Evolutionary conservation across 1,140 invertebrate genomes (phyloP).

Genomic region (Xylocopa sonorina): DNA sequence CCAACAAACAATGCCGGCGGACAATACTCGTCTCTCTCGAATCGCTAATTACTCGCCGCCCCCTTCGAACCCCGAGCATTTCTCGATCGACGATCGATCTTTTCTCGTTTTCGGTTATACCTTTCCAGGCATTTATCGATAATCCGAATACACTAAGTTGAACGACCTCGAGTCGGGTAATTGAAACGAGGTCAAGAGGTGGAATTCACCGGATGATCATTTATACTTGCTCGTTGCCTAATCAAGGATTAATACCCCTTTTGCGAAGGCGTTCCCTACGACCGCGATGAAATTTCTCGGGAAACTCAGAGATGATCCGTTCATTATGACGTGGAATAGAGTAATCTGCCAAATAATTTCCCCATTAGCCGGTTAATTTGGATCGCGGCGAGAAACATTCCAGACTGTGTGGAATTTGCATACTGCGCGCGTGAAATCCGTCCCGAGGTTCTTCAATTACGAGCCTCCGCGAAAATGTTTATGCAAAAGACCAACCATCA

Average conservation of each 20-base stretch:
- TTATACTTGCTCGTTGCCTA: neutral
- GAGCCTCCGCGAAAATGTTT: neutral
- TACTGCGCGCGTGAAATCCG: neutral
- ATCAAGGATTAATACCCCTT: slow-evolving; percentile 45
- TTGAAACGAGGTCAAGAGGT: neutral
- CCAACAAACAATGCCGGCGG: slow-evolving; percentile 56
- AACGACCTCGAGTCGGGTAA: neutral
- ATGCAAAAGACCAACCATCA: neutral
- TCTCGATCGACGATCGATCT: no score
- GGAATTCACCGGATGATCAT: slow-evolving; percentile 10
- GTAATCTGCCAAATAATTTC: slow-evolving; percentile 52
- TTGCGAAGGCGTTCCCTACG: slow-evolving; percentile 16
- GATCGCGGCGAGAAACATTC: slow-evolving; percentile 36
- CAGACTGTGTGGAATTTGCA: slow-evolving; percentile 13
- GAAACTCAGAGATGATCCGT: slow-evolving; percentile 36
- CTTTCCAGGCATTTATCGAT: no score
- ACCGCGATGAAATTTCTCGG: slow-evolving; percentile 46
- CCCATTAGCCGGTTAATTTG: slow-evolving; percentile 47
- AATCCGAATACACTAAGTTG: neutral
- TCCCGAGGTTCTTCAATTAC: neutral
- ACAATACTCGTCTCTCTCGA: slow-evolving; percentile 37
- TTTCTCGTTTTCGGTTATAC: no score
- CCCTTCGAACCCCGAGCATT: no score
- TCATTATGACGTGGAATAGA: slow-evolving; percentile 46
- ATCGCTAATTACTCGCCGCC: no score